Conservation (phyloP, 2,113 vertebrate species). For the Rhodinocichla rosea region DNA sequence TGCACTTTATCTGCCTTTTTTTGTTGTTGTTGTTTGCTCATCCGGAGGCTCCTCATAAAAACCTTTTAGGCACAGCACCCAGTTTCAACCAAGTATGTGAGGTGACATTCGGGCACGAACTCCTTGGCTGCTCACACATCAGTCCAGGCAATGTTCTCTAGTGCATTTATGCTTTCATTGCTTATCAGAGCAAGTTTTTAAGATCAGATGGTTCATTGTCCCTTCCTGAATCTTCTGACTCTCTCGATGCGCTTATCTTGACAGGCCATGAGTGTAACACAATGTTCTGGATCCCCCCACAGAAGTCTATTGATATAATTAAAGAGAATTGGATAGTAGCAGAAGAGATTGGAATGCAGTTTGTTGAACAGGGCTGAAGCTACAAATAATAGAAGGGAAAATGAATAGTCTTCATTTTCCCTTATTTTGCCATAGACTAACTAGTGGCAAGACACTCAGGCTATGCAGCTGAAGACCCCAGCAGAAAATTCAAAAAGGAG, state of each 20-base stretch:
- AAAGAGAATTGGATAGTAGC: not conserved
- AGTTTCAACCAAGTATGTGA: not conserved
- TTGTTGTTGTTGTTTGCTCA: not conserved
- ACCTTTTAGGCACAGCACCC: not conserved
- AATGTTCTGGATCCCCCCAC: not conserved
- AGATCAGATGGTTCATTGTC: not conserved
- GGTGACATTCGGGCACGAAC: fast-evolving
- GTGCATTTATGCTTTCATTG: not conserved
- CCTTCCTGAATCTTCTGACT: not conserved
- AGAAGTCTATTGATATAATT: not conserved
- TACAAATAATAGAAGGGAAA: not conserved
- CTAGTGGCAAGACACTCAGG: not conserved
- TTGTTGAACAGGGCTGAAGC: not conserved
- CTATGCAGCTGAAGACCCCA: not conserved
- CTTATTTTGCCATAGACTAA: not conserved
- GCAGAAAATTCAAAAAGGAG: not conserved
- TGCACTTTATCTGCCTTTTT: not conserved
- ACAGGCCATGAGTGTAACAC: not conserved
- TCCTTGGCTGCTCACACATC: not conserved
- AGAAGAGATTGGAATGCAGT: not conserved
- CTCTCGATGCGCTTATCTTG: too few species aligned
- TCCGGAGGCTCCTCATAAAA: not conserved
- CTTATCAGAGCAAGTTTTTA: not conserved
- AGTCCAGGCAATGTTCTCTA: not conserved
- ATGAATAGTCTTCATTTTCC: not conserved